phyloP scores from a whole-genome alignment of 1,140 invertebrate species.

The Rhysida immarginata region DNA sequence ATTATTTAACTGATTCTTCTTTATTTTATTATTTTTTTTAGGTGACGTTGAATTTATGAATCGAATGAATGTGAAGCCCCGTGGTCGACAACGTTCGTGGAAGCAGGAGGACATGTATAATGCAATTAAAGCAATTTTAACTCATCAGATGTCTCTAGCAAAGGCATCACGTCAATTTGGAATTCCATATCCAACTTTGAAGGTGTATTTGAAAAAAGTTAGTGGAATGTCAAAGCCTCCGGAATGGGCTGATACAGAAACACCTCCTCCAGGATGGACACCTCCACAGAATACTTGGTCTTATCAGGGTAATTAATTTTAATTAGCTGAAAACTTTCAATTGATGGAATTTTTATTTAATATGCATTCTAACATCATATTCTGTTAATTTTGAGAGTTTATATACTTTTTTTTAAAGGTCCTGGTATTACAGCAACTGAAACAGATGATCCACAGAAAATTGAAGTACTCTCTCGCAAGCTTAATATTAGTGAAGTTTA shows the following conservation, averaged over 20 bases:
- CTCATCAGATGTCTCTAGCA: constrained; percentile 70
- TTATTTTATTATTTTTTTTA: neutral
- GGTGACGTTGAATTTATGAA: constrained; percentile 4
- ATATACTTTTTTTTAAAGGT: neutral
- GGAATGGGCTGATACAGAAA: constrained; percentile 16
- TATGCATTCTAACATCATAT: too few species aligned
- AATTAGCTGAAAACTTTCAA: too few species aligned
- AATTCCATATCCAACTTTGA: constrained; percentile 85
- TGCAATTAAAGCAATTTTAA: constrained; percentile 77
- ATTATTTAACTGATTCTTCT: too few species aligned
- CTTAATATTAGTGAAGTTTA: neutral
- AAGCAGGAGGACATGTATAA: constrained; percentile 84
- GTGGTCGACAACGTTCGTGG: constrained; percentile 39
- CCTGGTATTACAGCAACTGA: neutral
- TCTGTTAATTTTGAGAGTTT: neutral
- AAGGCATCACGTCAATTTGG: constrained; percentile 82
- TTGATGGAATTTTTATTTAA: too few species aligned
- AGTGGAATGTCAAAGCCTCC: constrained; percentile 85
- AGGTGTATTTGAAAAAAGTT: constrained; percentile 80
- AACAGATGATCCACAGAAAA: too few species aligned
- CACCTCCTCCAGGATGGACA: neutral
- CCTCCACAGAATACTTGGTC: neutral
- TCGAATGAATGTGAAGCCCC: constrained; percentile 3
- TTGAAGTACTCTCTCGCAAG: neutral
- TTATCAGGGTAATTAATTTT: neutral